Percentiles rank a stretch among this genome's conserved stretches.
These are phyloP conservation scores for Adelognathus sp. DNA, from an alignment of 2,888 invertebrate species.

Conservation along the genomic window DNA sequence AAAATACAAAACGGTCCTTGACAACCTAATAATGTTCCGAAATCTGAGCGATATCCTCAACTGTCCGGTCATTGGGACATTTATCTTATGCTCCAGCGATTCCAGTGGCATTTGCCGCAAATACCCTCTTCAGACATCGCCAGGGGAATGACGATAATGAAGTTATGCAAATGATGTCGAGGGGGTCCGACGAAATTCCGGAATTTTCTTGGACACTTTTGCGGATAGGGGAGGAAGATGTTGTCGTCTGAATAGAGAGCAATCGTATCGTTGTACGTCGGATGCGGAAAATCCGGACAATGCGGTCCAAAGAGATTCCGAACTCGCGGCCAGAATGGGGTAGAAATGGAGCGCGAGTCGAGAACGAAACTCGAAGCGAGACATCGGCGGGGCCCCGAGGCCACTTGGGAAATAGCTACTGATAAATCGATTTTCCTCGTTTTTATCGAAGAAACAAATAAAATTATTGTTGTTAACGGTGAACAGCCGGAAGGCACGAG, in stretches of 20 bases:
- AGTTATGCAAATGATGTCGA: conserved; percentile 39
- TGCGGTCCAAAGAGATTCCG: conserved; percentile 29
- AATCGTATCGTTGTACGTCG: not conserved
- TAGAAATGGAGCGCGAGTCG: conserved; percentile 10
- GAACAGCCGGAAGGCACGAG: conserved; percentile 42
- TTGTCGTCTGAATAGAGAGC: not conserved
- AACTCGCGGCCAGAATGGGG: conserved; percentile 28
- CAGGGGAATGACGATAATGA: conserved; percentile 46
- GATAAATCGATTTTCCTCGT: conserved; percentile 59
- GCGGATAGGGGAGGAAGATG: not conserved
- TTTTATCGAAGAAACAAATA: conserved; percentile 60
- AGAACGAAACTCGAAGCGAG: conserved; percentile 35
- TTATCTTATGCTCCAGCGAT: not conserved
- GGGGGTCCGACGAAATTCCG: not conserved
- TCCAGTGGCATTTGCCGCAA: conserved; percentile 21
- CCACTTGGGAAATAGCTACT: conserved; percentile 57
- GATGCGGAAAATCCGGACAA: conserved; percentile 27
- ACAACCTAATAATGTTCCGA: too few relatives aligned
- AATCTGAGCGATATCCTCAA: too few relatives aligned
- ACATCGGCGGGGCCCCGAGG: conserved; percentile 32
- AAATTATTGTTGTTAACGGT: conserved; percentile 58
- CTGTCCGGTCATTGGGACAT: too few relatives aligned
- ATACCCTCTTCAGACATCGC: conserved; percentile 18
- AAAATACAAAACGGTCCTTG: too few relatives aligned
- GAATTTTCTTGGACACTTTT: not conserved